Evolutionary conservation across 1,140 invertebrate species (phyloP), one percentile per base, ranked within the genome.

Genomic region (Zaprionus vittiger): DNA sequence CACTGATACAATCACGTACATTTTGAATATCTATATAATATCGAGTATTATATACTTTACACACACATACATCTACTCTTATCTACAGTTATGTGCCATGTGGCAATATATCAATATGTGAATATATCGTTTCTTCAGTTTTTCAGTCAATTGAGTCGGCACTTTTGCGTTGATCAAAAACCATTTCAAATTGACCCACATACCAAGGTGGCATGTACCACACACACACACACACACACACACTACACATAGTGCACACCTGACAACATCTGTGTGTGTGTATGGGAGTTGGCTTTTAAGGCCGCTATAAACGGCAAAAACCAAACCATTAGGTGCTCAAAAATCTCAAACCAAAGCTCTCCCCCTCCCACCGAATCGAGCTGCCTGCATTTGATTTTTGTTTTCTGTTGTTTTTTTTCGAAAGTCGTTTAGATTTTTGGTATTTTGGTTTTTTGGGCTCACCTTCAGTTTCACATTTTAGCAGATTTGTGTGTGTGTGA

Each of bases 181-280:
- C 66, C 73, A 90, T 84, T 89, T 90, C 72, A 79, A 84, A 81
- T 47, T 90, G 84, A 89, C 84, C 84, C 79, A 89, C 82, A 89
- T 89, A 89, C 85, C 85, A 90, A 84, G 75, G 77, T 83, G 83
- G 77, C 83, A 83, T 78, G 61, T 81, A 81, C 73, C 79, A 60
- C 64, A 81, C 66, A 77, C 79, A 73, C 65, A 68, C 52, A 68
- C 65, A 81, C 72, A 73, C 63, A 72, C 73, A 52, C 59, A 71
- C 44, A 1, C 28, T 28, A 6, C 7, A 31, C 31, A 34, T 34
- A 55, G 34, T 41, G n/a, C 41, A 61, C 22, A 71, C 47, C 12
- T 55, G 28, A 65, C 62, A 61, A 80, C 70, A 84, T 79, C 82
- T 85, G 79, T 85, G 68, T 82, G 71, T 70, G 14, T n/a, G 37